Evolutionary conservation across 1,140 invertebrate species (phyloP).

Genomic region (Drosophila lacteicornis): DNA sequence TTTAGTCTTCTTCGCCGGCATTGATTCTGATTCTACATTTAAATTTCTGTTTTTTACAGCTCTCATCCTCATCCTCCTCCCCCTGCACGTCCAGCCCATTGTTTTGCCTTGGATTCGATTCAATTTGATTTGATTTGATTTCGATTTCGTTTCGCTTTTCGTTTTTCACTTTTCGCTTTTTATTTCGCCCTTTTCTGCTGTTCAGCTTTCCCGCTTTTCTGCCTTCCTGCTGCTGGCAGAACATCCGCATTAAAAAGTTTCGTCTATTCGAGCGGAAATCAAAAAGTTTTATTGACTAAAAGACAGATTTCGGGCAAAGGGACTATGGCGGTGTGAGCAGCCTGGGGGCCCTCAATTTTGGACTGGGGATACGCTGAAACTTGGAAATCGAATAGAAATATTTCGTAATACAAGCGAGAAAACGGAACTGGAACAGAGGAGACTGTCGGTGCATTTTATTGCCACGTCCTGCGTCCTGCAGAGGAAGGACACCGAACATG

Average conservation of each 20-base stretch:
- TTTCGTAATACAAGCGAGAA: slow-evolving; percentile 49
- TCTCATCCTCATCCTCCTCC: background rate
- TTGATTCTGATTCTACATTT: slow-evolving; percentile 60
- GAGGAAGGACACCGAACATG: slow-evolving; percentile 12
- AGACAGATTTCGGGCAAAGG: slow-evolving; percentile 41
- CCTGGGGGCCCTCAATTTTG: background rate
- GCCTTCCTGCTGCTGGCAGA: slow-evolving; percentile 50
- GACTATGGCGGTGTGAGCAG: slow-evolving; percentile 1
- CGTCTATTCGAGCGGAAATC: slow-evolving; percentile 77
- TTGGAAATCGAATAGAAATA: slow-evolving; percentile 63
- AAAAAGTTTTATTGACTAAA: slow-evolving; percentile 79
- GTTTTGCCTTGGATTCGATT: slow-evolving; percentile 62
- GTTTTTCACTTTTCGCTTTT: slow-evolving; percentile 25
- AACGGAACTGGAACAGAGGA: slow-evolving; percentile 40
- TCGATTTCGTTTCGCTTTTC: slow-evolving; percentile 39
- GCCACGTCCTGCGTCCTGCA: slow-evolving; percentile 57
- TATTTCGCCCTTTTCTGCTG: slow-evolving; percentile 15
- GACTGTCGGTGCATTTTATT: slow-evolving; percentile 73
- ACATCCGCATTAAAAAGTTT: slow-evolving; percentile 79
- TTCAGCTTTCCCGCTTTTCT: slow-evolving; percentile 1
- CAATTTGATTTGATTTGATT: slow-evolving; percentile 70
- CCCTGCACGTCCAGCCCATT: background rate
- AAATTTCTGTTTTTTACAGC: slow-evolving; percentile 57
- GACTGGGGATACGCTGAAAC: slow-evolving; percentile 42
- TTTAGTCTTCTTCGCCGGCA: slow-evolving; percentile 35